Evolutionary conservation across 2,888 invertebrate species (phyloP), one percentile per base, ranked within the genome.

Genomic region (Cosmia pyralina): DNA sequence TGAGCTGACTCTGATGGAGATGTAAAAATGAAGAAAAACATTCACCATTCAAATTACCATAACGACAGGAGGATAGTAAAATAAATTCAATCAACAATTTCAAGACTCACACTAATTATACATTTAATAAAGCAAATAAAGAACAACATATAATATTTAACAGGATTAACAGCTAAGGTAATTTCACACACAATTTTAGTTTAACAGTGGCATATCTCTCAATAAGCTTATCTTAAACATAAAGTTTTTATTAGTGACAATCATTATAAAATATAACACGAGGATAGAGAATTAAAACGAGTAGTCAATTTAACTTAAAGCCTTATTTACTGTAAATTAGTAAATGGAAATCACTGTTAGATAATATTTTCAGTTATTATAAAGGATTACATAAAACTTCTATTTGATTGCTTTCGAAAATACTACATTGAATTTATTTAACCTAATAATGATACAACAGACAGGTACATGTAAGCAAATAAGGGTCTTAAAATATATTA

Each of bases 241-340:
- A 58, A 6, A 68, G 5, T 64, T 55, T 53, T 67, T 63, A 50
- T 63, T 22, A 65, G 57, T 57, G 22, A 34, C 4, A 60, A 44
- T 41, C 17, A n/a, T 59, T 44, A 10, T 64, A 22, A 0, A 64
- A 68, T 41, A 28, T 50, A 28, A 64, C 4, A 46, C 38, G 28
- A 38, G 4, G 2, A 53, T 55, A 57, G 13, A 22, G 4, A 53
- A 15, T 44, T 46, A 38, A 46, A 67, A 60, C 0, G 7, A 8
- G 50, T 50, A 22, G 1, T 68, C 1, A 53, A 22, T 68, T 68
- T 41, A 50, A 38, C 19, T 44, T 38, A 19, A 55, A 81, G 17
- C n/a, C 41, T 62, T 68, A 77, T 64, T 81, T 62, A 64, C n/a
- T 59, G 48, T 65, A 19, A 57, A 62, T 62, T 44, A 19, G 19